Conservation (phyloP, 1,140 invertebrate genomes). For the Drosophila subobscura region DNA sequence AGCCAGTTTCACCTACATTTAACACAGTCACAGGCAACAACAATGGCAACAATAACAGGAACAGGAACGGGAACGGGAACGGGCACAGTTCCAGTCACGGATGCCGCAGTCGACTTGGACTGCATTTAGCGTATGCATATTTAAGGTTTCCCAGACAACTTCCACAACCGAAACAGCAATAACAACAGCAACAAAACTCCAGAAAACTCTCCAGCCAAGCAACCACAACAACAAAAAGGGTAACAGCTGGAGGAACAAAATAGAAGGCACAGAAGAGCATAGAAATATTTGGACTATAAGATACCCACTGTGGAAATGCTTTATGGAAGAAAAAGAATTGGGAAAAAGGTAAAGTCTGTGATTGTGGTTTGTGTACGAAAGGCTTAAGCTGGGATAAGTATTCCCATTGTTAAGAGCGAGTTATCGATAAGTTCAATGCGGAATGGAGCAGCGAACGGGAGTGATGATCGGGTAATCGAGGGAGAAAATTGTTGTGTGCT, state of each 20-base stretch:
- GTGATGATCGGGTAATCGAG: too few species aligned
- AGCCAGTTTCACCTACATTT: slow-evolving; percentile 76
- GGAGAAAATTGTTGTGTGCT: too few species aligned
- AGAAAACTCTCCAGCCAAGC: slow-evolving; percentile 34
- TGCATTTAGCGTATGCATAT: slow-evolving; percentile 67
- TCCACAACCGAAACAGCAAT: slow-evolving; percentile 44
- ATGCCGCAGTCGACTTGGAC: slow-evolving; percentile 34
- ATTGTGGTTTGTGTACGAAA: too few species aligned
- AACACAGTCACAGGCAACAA: slow-evolving; percentile 27
- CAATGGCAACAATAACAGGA: background rate
- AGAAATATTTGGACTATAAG: background rate
- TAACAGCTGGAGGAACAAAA: slow-evolving; percentile 27
- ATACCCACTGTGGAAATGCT: too few species aligned
- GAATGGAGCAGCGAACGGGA: too few species aligned
- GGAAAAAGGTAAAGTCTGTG: too few species aligned
- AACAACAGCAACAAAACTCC: slow-evolving; percentile 21
- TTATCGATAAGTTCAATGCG: too few species aligned
- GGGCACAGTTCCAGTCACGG: slow-evolving; percentile 23
- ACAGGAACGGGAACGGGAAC: slow-evolving; percentile 8
- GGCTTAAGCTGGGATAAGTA: too few species aligned
- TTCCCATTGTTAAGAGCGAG: too few species aligned
- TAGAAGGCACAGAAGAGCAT: slow-evolving; percentile 1
- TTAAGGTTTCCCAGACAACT: slow-evolving; percentile 61
- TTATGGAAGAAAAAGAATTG: too few species aligned
- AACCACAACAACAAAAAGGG: slow-evolving; percentile 23